Evolutionary conservation across 1,140 invertebrate species (phyloP).

Genomic region (Akabosia matsudoensis): DNA sequence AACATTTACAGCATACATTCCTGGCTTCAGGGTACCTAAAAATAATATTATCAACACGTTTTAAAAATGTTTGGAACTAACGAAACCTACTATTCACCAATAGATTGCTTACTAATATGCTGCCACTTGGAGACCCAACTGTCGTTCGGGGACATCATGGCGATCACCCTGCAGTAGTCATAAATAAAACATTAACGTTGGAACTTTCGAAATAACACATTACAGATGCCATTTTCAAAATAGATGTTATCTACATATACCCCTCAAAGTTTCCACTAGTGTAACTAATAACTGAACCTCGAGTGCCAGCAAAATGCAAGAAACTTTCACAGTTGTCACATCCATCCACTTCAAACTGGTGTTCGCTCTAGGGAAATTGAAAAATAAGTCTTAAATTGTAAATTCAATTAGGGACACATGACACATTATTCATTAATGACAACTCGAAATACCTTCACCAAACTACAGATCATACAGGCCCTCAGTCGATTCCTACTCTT

Average conservation of each 20-base stretch:
- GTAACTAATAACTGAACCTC: neutral
- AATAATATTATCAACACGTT: neutral
- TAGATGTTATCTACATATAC: neutral
- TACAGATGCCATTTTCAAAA: too few relatives aligned
- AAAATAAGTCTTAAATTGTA: neutral
- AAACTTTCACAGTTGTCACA: constrained; percentile 14
- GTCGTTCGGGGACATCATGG: neutral
- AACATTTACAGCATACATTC: constrained; percentile 6
- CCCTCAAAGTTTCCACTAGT: constrained; percentile 17
- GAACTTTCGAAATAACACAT: neutral
- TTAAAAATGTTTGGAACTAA: neutral
- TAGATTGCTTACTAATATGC: constrained; percentile 4
- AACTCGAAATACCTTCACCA: constrained; percentile 10
- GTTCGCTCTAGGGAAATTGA: neutral
- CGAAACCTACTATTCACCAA: neutral
- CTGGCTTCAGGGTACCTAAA: neutral
- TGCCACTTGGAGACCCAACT: constrained; percentile 22
- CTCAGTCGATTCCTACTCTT: too few relatives aligned
- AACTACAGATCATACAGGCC: constrained; percentile 17
- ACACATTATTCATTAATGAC: neutral
- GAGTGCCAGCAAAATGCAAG: neutral
- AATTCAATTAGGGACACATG: neutral
- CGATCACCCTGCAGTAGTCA: neutral
- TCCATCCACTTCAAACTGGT: constrained; percentile 8
- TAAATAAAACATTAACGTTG: neutral